Conservation (phyloP, 2,113 vertebrate genomes). For the Ellobius talpinus region DNA sequence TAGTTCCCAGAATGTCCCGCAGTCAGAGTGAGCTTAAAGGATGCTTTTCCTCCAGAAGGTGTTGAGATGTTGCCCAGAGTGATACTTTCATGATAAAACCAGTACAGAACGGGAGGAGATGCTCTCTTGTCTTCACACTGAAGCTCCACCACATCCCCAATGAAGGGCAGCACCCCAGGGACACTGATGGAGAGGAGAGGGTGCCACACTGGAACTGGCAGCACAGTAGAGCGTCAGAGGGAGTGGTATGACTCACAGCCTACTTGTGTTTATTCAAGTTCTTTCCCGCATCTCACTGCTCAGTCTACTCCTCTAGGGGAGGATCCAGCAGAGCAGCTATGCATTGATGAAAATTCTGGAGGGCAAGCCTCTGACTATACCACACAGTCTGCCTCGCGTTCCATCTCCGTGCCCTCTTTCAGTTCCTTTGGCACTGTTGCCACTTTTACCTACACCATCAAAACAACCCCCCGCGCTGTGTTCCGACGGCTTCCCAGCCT, state of each 20-base stretch:
- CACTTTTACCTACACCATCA: not conserved
- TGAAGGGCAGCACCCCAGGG: not conserved
- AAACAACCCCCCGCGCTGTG: not conserved
- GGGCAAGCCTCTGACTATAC: not conserved
- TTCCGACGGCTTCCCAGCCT: not conserved
- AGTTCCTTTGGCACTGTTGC: not conserved
- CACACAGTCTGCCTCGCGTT: not conserved
- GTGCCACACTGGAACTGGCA: not conserved
- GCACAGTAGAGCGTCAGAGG: not conserved
- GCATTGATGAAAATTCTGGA: not conserved
- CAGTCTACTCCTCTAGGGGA: not conserved
- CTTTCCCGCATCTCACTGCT: not conserved
- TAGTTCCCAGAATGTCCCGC: conserved; percentile 60
- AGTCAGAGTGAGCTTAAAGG: conserved; percentile 46
- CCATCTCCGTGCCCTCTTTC: not conserved
- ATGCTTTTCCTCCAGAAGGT: not conserved
- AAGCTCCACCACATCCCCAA: not conserved
- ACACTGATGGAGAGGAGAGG: not conserved
- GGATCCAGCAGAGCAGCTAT: not conserved
- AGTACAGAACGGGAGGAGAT: not conserved
- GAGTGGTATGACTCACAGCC: not conserved
- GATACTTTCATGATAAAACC: not conserved
- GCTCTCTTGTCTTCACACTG: conserved; percentile 45
- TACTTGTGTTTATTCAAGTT: accelerated
- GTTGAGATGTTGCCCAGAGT: not conserved